phyloP scores from a whole-genome alignment of 2,888 invertebrate genomes.

The Tanaodytes sp. region DNA sequence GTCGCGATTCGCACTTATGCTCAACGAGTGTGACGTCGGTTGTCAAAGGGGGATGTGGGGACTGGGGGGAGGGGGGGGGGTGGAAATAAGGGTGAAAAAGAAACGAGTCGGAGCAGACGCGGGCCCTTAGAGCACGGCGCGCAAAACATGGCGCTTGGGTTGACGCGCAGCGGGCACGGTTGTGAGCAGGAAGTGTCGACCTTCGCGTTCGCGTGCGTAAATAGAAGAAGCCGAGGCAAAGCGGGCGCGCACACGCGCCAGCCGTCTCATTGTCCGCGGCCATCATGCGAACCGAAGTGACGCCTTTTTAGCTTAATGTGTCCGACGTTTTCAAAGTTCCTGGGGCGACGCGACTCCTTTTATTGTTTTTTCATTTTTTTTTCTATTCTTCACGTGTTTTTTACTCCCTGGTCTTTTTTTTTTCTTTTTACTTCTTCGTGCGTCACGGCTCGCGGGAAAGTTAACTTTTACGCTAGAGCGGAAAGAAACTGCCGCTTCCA shows the following conservation, averaged over 20 bases:
- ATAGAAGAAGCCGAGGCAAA: conserved; percentile 41
- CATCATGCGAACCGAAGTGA: conserved; percentile 26
- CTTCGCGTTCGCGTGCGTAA: conserved; percentile 63
- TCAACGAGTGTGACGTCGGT: conserved; percentile 76
- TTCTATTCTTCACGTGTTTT: no score
- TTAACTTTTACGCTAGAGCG: no score
- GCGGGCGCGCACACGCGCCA: conserved; percentile 29
- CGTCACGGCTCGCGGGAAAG: conserved; percentile 17
- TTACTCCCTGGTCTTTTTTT: no score
- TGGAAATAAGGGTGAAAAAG: no score
- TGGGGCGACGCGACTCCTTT: conserved; percentile 13
- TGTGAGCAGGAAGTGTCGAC: conserved; percentile 67
- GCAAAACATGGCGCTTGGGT: conserved; percentile 49
- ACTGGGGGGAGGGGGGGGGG: no score
- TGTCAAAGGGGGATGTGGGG: no score
- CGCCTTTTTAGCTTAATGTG: conserved; percentile 43
- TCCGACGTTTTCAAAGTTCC: conserved; percentile 37
- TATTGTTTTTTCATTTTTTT: conserved; percentile 18
- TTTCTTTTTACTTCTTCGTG: no score
- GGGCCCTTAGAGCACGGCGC: conserved; percentile 49
- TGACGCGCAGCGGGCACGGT: conserved; percentile 61
- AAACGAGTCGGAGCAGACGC: conserved; percentile 32
- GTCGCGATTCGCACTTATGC: conserved; percentile 81
- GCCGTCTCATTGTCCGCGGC: conserved; percentile 25
- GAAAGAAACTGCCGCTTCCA: no score